Base-by-base conservation (phyloP, 2,888 invertebrate species). In the Melieria picta region DNA sequence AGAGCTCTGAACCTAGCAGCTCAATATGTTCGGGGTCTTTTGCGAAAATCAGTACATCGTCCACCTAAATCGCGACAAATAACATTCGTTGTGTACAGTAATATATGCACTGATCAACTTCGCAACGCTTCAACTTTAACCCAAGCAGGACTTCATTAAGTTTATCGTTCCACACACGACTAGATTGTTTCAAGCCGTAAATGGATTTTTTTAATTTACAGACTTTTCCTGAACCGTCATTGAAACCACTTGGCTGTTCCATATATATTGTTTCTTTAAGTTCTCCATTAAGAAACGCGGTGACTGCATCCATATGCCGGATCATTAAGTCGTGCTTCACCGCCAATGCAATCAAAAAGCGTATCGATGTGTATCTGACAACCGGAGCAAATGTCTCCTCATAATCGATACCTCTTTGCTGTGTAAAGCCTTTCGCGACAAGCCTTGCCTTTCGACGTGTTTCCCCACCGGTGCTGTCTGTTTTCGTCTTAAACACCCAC, bases 61-160 rank as follows among this genome's bases (percentile, higher is more conserved):
- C 78, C 4, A 78, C 77, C 56, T 79, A 79, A 30, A 79, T 67
- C 47, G 77, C 77, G 7, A 80, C 69, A 64, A 77, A 75, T 45
- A 76, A 56, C 72, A 73, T 73, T 55, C 55, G n/a, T 11, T 48
- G 57, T 10, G 50, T 65, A 11, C 42, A 47, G 61, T 73, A 74
- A 60, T 77, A 75, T 3, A 78, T 65, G 55, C 71, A 76, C 60
- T 76, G 67, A 30, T 74, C 66, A 11, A 61, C 69, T 58, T 72
- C 61, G 11, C 69, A 61, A 7, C 68, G 57, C 16, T 69, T 45
- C n/a, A 70, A 43, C 1, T 70, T 72, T 50, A 72, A 67, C 10
- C 58, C 64, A 4, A 70, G n/a, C 1, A 72, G 11, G 7, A 64
- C 66, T 45, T 63, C 57, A 60, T 74, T 72, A 1, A 74, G 47